Evolutionary conservation across 2,888 invertebrate species (phyloP), one percentile per base, ranked within the genome.

Genomic region (Polydrusus tereticollis): DNA sequence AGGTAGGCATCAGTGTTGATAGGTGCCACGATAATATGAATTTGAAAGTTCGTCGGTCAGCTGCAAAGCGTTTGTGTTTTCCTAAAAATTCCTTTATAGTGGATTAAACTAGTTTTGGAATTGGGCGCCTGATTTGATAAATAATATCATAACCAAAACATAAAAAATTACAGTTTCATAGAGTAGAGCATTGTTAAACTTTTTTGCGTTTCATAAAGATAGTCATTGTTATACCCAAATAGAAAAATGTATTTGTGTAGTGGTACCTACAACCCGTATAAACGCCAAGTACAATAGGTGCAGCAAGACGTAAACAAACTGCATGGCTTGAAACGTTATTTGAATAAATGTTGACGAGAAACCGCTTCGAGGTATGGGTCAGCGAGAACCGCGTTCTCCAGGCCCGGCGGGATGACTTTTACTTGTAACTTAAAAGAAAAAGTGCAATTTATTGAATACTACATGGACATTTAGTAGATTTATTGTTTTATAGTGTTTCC

Each of bases 341-440:
- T 21, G 52, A 52, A 52, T 50, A 55, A 67, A 69, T 45, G 69
- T 64, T 69, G 63, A 63, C 63, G 58, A 69, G 63, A 64, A 68
- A 69, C 63, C 57, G 69, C 63, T 69, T 36, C 47, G 57, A 57
- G 69, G 36, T 64, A 38, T 69, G 36, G 69, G 69, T 69, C 69
- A 69, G 69, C 69, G 18, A 69, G 55, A 63, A 69, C 60, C 52
- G 57, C 69, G 63, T 58, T 64, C 58, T 69, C 63, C 26, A 33
- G 23, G 57, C 63, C 69, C 58, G 45, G 64, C 52, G 62, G 69
- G 63, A 58, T 63, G 23, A 69, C 69, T 69, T 69, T 69, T 69
- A 69, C 69, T 69, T 69, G 33, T 18, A 18, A 23, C 18, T 10
- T 14, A 60, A 10, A 6, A 60, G n/a, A 59, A 60, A 62, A 60